These are phyloP conservation scores for Sprattus sprattus DNA, from an alignment of 2,113 vertebrate species.

Conservation along the genomic window DNA sequence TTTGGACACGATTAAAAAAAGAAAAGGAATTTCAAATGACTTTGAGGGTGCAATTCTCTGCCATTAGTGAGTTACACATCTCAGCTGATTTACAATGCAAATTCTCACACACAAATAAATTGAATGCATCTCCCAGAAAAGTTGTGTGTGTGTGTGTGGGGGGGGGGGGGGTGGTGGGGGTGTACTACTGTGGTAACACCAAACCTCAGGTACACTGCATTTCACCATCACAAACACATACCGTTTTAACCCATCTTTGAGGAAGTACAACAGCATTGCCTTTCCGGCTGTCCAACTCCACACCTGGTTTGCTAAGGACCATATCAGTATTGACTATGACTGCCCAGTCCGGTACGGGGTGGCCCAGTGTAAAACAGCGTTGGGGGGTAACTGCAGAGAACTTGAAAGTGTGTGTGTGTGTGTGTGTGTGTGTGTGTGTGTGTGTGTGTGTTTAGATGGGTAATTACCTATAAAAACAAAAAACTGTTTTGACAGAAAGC, in stretches of 20 bases:
- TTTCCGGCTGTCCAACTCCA: constrained; percentile 11
- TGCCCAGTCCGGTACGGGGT: constrained; percentile 43
- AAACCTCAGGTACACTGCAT: constrained; percentile 20
- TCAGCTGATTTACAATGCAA: not conserved
- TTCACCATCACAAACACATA: not conserved
- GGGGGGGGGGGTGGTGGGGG: not conserved
- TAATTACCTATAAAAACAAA: not conserved
- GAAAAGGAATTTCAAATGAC: constrained; percentile 21
- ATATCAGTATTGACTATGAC: constrained; percentile 29
- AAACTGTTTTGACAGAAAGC: not conserved
- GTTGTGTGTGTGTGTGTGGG: not conserved
- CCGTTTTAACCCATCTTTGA: not conserved
- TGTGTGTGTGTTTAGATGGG: not conserved
- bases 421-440: not conserved
- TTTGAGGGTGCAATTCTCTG: constrained; percentile 7
- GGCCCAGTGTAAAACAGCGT: constrained; percentile 31
- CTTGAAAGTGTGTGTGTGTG: not conserved
- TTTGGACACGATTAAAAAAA: not conserved
- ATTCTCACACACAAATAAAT: not conserved
- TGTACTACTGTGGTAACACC: constrained; percentile 46
- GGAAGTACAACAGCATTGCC: constrained; percentile 25
- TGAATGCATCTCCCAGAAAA: not conserved
- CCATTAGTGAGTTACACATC: not conserved
- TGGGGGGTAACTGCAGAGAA: constrained; percentile 29
- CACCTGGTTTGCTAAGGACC: constrained; percentile 51